These are phyloP conservation scores for Larimichthys polyactis DNA, from an alignment of 2,113 vertebrate species.

Conservation along the genomic window DNA sequence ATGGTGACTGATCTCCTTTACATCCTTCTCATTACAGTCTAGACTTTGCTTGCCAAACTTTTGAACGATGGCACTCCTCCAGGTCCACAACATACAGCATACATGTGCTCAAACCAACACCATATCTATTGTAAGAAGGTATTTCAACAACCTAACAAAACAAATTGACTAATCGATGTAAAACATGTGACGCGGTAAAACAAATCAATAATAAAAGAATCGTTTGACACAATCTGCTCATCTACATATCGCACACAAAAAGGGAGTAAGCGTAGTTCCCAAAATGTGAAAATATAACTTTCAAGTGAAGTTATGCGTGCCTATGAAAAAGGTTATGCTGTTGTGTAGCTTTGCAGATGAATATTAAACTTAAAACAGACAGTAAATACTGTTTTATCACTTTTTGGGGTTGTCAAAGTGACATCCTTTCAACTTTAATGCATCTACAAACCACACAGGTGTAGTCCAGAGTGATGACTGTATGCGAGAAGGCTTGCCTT, in stretches of 20 bases:
- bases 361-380: no score
- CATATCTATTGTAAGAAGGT: neutral
- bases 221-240: neutral
- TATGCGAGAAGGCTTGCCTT: neutral
- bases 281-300: no score
- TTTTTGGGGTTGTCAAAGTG: no score
- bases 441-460: no score
- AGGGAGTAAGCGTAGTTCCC: no score
- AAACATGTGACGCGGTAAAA: neutral
- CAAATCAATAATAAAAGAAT: neutral
- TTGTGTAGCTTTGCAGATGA: no score
- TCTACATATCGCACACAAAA: no score
- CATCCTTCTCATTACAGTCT: slow-evolving; percentile 37
- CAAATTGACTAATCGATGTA: neutral
- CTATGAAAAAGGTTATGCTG: no score
- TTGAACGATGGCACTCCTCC: neutral
- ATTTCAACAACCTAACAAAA: neutral
- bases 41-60: neutral
- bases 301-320: no score
- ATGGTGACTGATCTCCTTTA: slow-evolving; percentile 27
- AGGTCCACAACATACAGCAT: neutral
- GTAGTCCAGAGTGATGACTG: neutral
- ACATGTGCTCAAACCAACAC: neutral
- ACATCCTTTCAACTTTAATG: neutral
- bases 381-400: no score